Percentiles rank a stretch among this genome's conserved stretches.
phyloP scores from a whole-genome alignment of 2,797 vertebrate genomes.

The Hydrophis major region DNA sequence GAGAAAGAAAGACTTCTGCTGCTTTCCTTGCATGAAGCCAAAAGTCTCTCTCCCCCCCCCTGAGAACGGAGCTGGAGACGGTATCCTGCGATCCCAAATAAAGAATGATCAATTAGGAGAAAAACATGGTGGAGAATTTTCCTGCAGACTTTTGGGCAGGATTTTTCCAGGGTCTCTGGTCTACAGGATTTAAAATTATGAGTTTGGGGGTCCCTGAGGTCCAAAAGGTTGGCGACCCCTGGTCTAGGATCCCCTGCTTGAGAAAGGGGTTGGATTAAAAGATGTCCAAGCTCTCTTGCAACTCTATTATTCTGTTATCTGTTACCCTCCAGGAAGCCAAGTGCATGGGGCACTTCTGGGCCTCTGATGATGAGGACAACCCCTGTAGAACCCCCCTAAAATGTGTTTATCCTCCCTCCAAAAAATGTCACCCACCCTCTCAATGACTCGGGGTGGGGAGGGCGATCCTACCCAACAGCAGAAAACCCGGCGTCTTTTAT shows the following conservation, averaged over 20 bases:
- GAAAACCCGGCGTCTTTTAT: not conserved
- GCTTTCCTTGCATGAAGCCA: too few species aligned
- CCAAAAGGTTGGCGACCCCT: too few species aligned
- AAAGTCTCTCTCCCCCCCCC: too few species aligned
- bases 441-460: not conserved
- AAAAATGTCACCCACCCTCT: not conserved
- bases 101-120: too few species aligned
- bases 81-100: too few species aligned
- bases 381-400: not conserved
- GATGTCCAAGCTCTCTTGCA: not conserved
- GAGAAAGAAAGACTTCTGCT: too few species aligned
- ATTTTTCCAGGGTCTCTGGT: too few species aligned
- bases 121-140: too few species aligned
- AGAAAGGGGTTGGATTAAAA: not conserved
- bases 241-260: not conserved
- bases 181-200: too few species aligned
- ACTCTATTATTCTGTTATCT: not conserved
- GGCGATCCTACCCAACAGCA: not conserved
- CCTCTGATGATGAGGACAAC: not conserved
- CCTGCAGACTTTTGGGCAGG: too few species aligned
- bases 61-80: too few species aligned
- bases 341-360: not conserved
- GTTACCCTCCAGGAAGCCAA: not conserved
- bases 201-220: too few species aligned
- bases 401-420: not conserved